Percentiles rank a stretch among this genome's conserved stretches.
phyloP scores from a whole-genome alignment of 2,888 invertebrate genomes.

The Parapristionchus giblindavisi region DNA sequence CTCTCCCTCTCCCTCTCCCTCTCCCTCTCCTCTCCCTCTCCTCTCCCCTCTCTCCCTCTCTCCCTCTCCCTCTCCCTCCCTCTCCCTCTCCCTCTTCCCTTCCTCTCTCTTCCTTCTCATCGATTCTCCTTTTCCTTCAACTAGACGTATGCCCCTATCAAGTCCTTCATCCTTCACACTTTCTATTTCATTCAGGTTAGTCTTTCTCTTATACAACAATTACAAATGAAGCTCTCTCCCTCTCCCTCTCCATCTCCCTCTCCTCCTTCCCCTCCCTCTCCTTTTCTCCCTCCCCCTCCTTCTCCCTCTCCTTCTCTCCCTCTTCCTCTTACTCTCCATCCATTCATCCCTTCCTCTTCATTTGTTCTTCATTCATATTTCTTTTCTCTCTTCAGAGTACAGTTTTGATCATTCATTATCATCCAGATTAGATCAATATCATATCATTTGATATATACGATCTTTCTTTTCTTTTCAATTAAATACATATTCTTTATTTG shows the following conservation, averaged over 20 bases:
- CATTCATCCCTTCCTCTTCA: background rate
- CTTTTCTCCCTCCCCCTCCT: background rate
- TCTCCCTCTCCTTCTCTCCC: background rate
- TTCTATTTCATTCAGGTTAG: constrained; percentile 36
- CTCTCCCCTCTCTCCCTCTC: constrained; percentile 10
- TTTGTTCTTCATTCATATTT: background rate
- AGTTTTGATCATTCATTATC: too few species aligned
- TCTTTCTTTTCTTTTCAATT: too few species aligned
- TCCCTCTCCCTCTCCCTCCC: constrained; percentile 10
- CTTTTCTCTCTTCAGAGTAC: background rate
- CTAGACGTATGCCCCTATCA: constrained; percentile 26
- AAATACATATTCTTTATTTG: too few species aligned
- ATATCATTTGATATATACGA: background rate
- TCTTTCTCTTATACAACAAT: too few species aligned
- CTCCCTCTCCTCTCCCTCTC: constrained; percentile 2
- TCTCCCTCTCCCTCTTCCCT: constrained; percentile 26
- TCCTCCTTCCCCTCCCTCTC: background rate
- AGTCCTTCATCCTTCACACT: constrained; percentile 32
- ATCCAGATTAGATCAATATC: too few species aligned
- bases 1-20: background rate
- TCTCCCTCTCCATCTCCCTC: background rate
- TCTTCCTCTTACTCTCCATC: background rate
- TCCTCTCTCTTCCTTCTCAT: constrained; percentile 32
- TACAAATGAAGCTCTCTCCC: too few species aligned
- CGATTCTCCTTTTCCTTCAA: constrained; percentile 2